These are phyloP conservation scores for Eira barbara DNA, from an alignment of 2,113 vertebrate species.

Conservation along the genomic window DNA sequence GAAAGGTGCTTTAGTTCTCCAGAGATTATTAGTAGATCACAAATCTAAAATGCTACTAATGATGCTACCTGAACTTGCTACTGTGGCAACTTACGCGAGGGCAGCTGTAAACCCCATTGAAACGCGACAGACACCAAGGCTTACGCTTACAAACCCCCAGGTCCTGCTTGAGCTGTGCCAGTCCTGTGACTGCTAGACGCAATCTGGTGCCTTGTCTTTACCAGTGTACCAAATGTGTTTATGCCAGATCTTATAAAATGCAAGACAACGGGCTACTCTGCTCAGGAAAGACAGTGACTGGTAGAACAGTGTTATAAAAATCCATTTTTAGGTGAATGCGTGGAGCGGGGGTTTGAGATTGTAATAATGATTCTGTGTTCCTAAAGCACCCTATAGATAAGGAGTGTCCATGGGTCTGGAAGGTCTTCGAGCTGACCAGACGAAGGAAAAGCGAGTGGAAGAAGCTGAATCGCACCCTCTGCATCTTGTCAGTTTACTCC, in stretches of 20 bases:
- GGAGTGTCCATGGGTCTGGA: neutral
- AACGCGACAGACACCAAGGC: neutral
- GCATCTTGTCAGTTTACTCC: neutral
- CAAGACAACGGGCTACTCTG: neutral
- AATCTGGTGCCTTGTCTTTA: neutral
- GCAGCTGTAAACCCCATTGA: neutral
- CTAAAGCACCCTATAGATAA: neutral
- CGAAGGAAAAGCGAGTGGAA: neutral
- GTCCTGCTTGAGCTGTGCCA: neutral
- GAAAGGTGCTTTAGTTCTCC: neutral
- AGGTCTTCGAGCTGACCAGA: neutral
- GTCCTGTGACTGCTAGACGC: neutral
- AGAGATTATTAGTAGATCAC: neutral
- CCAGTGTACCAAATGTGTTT: neutral
- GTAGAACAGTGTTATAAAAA: neutral
- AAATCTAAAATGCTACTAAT: neutral
- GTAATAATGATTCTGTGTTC: neutral
- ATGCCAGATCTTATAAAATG: neutral
- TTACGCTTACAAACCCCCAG: neutral
- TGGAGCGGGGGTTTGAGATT: neutral
- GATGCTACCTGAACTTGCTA: neutral
- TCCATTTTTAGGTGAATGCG: neutral
- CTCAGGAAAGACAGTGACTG: neutral
- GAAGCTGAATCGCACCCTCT: neutral
- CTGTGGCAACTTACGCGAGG: neutral